Conservation (phyloP, 2,113 vertebrate species). For the Plotosus lineatus region DNA sequence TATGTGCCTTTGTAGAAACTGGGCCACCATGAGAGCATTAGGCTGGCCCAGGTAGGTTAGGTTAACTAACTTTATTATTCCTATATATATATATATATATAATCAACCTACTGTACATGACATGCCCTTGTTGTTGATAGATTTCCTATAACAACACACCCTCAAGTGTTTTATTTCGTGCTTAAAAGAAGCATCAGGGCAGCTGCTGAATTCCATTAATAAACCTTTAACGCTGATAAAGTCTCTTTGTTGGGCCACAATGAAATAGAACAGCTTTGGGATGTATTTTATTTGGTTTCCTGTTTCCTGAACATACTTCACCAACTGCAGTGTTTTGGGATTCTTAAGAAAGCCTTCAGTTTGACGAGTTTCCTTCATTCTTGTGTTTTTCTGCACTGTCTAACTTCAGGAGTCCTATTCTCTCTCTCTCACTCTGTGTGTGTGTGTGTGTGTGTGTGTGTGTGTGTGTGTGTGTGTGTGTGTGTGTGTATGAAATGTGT, state of each 20-base stretch:
- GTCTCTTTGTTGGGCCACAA: not conserved
- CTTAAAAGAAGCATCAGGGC: not conserved
- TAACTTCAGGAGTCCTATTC: not conserved
- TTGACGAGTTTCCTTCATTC: not conserved
- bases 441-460: conserved; percentile 32
- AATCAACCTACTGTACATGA: too few species aligned
- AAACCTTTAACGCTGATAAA: not conserved
- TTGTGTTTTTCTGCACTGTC: not conserved
- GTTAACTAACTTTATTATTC: too few species aligned
- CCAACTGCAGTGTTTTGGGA: not conserved
- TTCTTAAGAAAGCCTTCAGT: not conserved
- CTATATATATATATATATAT: too few species aligned
- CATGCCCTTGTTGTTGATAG: not conserved
- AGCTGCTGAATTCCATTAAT: not conserved
- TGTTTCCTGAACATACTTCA: not conserved
- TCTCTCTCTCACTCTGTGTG: too few species aligned
- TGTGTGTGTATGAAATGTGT: conserved; percentile 39
- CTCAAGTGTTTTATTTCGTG: not conserved
- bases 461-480: conserved; percentile 14
- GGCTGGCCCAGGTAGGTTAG: too few species aligned
- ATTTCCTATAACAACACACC: not conserved
- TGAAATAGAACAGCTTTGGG: not conserved
- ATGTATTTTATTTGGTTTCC: not conserved
- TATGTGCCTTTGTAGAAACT: too few species aligned
- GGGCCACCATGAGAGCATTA: too few species aligned